Conservation (phyloP, 2,888 invertebrate genomes). For the Acanthopleura granulata region DNA sequence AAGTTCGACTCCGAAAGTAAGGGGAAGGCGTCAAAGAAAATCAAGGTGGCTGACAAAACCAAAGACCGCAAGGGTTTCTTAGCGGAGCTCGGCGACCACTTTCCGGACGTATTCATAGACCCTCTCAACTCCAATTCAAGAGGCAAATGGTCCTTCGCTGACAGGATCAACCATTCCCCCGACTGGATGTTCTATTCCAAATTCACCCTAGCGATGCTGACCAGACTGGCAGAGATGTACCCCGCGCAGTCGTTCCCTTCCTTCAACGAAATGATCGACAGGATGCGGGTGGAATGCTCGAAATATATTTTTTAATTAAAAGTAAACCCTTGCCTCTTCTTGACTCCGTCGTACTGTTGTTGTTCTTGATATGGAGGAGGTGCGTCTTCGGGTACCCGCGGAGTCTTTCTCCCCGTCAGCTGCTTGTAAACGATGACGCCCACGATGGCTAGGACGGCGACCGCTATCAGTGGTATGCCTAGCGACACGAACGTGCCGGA, state of each 20-base stretch:
- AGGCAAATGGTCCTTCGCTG: conserved; percentile 3
- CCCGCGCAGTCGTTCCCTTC: not conserved
- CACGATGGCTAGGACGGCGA: not conserved
- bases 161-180: not conserved
- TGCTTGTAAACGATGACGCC: not conserved
- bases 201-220: not conserved
- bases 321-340: not conserved
- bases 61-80: not conserved
- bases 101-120: conserved; percentile 1
- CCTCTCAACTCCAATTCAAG: not conserved
- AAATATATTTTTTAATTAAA: not conserved
- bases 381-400: not conserved
- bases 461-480: not conserved
- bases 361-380: not conserved
- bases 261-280: not conserved
- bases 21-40: conserved; percentile 1
- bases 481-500: not conserved
- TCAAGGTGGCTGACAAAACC: not conserved
- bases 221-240: not conserved
- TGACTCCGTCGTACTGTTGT: not conserved
- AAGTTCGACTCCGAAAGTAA: not conserved
- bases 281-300: not conserved
- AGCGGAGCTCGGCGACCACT: not conserved
- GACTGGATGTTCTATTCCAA: not conserved
- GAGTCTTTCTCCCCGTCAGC: not conserved